Conservation (phyloP, 2,113 vertebrate genomes). For the Corythaeola cristata region DNA sequence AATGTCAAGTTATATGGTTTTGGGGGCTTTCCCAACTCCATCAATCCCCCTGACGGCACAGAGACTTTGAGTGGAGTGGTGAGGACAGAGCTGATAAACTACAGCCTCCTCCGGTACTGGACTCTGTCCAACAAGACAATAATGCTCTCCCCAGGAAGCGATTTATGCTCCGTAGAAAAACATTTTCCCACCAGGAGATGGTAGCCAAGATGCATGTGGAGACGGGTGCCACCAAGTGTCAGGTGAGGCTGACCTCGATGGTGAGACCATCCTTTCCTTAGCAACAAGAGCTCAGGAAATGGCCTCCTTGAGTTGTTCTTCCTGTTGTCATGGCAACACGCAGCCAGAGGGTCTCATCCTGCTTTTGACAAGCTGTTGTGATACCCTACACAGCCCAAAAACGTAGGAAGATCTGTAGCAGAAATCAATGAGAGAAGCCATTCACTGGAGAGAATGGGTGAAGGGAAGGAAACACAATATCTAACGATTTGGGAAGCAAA, state of each 20-base stretch:
- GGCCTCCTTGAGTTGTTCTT: neutral
- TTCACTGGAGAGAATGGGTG: neutral
- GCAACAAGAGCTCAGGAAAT: fast-evolving
- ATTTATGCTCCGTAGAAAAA: neutral
- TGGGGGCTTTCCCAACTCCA: constrained; percentile 50
- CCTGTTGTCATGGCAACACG: fast-evolving
- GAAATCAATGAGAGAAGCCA: neutral
- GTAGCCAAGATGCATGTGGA: constrained; percentile 11
- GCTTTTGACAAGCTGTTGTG: neutral
- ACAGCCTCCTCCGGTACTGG: constrained; percentile 25
- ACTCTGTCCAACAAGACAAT: constrained; percentile 12
- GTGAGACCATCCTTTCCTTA: neutral
- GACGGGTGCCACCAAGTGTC: neutral
- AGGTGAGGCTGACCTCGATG: neutral
- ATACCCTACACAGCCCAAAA: neutral
- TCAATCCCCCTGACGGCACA: constrained; percentile 34
- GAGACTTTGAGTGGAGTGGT: constrained; percentile 50
- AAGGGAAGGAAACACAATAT: neutral
- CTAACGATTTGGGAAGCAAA: fast-evolving
- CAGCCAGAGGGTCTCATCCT: neutral
- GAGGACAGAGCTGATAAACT: constrained; percentile 58
- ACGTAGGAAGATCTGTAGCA: fast-evolving
- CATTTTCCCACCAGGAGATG: constrained; percentile 36
- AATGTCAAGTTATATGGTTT: constrained; percentile 62
- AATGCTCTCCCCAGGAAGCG: neutral